Conservation (phyloP, 2,888 invertebrate genomes). For the Drosophila maculinotata region DNA sequence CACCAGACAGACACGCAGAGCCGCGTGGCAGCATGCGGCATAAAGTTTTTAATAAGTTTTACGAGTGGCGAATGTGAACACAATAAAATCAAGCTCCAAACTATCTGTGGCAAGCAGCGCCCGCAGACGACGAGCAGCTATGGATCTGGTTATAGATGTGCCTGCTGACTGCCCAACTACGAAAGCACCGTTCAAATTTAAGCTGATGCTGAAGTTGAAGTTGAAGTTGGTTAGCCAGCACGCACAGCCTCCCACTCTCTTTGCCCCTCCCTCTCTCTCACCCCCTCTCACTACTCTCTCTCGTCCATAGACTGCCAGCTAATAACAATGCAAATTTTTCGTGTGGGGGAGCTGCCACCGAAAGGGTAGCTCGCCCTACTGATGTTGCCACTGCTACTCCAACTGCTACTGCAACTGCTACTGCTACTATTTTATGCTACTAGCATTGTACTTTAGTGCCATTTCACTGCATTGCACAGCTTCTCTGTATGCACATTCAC, state of each 20-base stretch:
- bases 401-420: conserved; percentile 41
- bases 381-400: conserved; percentile 34
- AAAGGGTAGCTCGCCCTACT: conserved; percentile 30
- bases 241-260: conserved; percentile 45
- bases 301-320: conserved; percentile 49
- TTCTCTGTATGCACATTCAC: conserved; percentile 52
- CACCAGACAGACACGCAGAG: conserved; percentile 30
- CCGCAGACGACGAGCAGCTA: conserved; percentile 18
- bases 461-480: conserved; percentile 52
- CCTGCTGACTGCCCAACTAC: conserved; percentile 23
- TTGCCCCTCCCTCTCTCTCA: neutral
- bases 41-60: conserved; percentile 81
- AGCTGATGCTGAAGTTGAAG: conserved; percentile 16
- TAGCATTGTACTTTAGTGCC: conserved; percentile 53
- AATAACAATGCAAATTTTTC: conserved; percentile 78
- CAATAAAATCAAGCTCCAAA: conserved; percentile 76
- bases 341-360: neutral
- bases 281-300: neutral
- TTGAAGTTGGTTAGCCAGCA: conserved; percentile 39
- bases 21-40: conserved; percentile 63
- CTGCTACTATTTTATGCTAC: conserved; percentile 47
- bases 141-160: conserved; percentile 16
- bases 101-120: conserved; percentile 45
- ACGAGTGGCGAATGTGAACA: conserved; percentile 78
- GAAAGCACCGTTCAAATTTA: conserved; percentile 9